These are phyloP conservation scores for Gambusia affinis DNA, from an alignment of 2,113 vertebrate genomes.

Conservation along the genomic window DNA sequence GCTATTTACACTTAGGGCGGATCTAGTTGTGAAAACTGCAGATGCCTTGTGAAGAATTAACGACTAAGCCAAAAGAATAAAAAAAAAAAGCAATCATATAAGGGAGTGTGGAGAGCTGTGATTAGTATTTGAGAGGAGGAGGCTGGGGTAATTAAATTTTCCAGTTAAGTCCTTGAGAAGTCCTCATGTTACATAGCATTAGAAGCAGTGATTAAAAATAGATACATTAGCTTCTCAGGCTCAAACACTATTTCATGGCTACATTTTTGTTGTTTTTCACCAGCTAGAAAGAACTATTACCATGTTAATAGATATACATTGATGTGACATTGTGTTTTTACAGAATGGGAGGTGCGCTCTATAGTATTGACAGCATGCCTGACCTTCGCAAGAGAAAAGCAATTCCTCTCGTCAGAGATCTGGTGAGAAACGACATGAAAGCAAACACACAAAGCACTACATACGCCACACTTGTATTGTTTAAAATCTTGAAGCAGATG, in stretches of 20 bases:
- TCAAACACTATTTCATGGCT: background rate
- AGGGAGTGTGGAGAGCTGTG: slow-evolving; percentile 26
- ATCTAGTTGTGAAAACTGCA: slow-evolving; percentile 37
- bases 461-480: background rate
- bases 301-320: background rate
- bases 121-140: slow-evolving; percentile 22
- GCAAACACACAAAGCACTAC: slow-evolving; percentile 5
- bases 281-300: background rate
- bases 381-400: slow-evolving; percentile 97
- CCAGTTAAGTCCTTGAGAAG: slow-evolving; percentile 31
- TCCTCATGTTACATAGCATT: slow-evolving; percentile 19
- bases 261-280: background rate
- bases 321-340: slow-evolving; percentile 39
- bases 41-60: slow-evolving; percentile 50
- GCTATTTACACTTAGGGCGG: slow-evolving; percentile 57
- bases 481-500: slow-evolving; percentile 2
- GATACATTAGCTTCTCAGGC: background rate
- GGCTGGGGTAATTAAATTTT: slow-evolving; percentile 37
- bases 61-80: slow-evolving; percentile 23
- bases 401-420: slow-evolving; percentile 93
- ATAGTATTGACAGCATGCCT: slow-evolving; percentile 99
- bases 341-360: slow-evolving; percentile 94
- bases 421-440: slow-evolving; percentile 83
- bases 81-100: slow-evolving; percentile 31
- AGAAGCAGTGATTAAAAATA: slow-evolving; percentile 16